phyloP scores from a whole-genome alignment of 1,140 invertebrate genomes.

The Artemia franciscana region DNA sequence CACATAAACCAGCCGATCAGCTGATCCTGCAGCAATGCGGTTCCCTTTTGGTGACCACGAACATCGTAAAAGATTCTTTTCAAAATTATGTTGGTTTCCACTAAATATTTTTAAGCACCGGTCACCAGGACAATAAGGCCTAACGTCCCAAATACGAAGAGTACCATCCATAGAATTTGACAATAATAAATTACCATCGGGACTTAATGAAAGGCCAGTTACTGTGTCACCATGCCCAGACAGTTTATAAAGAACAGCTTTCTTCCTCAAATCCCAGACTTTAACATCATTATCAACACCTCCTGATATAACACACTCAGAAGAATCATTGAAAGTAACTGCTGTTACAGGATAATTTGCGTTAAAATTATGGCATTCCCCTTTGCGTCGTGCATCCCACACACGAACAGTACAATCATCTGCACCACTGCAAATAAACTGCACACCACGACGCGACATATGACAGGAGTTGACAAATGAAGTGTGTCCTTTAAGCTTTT shows the following conservation, averaged over 20 bases:
- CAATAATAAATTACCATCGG: constrained; percentile 77
- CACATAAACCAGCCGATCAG: constrained; percentile 84
- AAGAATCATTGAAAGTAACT: constrained; percentile 83
- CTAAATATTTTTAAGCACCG: constrained; percentile 76
- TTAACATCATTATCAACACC: constrained; percentile 97
- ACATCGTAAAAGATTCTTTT: constrained; percentile 75
- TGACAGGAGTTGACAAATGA: constrained; percentile 69
- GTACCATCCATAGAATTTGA: constrained; percentile 96
- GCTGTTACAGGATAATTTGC: constrained; percentile 64
- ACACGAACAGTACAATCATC: constrained; percentile 84
- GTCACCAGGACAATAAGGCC: constrained; percentile 52
- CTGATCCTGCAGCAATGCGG: constrained; percentile 67
- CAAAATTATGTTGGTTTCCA: constrained; percentile 94
- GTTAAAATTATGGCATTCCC: constrained; percentile 49
- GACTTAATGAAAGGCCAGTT: constrained; percentile 71
- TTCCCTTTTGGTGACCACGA: constrained; percentile 68
- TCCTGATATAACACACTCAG: constrained; percentile 65
- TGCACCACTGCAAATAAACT: constrained; percentile 69
- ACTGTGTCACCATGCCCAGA: constrained; percentile 80
- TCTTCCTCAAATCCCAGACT: constrained; percentile 90
- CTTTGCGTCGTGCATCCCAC: constrained; percentile 58
- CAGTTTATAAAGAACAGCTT: constrained; percentile 59
- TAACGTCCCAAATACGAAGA: constrained; percentile 40
- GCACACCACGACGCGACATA: constrained; percentile 56
- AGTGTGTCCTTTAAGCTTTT: constrained; percentile 75